Evolutionary conservation across 2,113 vertebrate genomes (phyloP), one percentile per base, ranked within the genome.

Genomic region (Collichthys lucidus): DNA sequence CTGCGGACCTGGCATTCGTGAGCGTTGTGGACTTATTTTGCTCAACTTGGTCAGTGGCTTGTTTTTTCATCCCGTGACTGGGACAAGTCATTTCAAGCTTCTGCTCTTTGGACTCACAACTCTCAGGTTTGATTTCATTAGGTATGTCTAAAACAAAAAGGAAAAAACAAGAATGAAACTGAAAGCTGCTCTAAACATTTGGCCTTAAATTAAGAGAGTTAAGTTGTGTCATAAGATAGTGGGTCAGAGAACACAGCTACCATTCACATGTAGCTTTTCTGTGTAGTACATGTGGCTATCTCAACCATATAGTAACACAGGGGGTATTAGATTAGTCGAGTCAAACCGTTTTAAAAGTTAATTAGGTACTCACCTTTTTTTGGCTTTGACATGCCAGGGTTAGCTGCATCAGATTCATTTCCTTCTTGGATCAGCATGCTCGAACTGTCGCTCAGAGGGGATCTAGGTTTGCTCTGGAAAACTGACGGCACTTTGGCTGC

Each of bases 391-490:
- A 83, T 70, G 31, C 96, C 94, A 2, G 86, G 74, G 82, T 91
- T 90, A 17, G 90, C 84, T 82, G 94, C 95, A 75, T 94, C 94
- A 44, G 92, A 94, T 87, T 94, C 93, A 87, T 96, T 97, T 80
- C 92, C 94, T 56, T 98, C 96, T 65, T 96, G 94, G 91, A 90
- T 90, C 61, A 95, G 92, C 63, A 92, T 84, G 65, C 95, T 95
- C 46, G 96, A 96, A 85, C 95, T 96, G 74, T 98, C 96, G 71
- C 97, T 95, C 64, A 97, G 94, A 0, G 97, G 97, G 17, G 96
- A 93, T 50, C 96, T 95, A 64, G 93, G 83, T 93, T 97, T 97
- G 86, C 77, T 90, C 83, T 92, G 95, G 83, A 96, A 92, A 89
- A 94, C 92, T 59, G 96, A 89, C 65, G 96, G 96, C 52, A 92